Evolutionary conservation across 2,113 vertebrate genomes (phyloP), one percentile per base, ranked within the genome.

Genomic region (Pseudolaguvia tuberculata): DNA sequence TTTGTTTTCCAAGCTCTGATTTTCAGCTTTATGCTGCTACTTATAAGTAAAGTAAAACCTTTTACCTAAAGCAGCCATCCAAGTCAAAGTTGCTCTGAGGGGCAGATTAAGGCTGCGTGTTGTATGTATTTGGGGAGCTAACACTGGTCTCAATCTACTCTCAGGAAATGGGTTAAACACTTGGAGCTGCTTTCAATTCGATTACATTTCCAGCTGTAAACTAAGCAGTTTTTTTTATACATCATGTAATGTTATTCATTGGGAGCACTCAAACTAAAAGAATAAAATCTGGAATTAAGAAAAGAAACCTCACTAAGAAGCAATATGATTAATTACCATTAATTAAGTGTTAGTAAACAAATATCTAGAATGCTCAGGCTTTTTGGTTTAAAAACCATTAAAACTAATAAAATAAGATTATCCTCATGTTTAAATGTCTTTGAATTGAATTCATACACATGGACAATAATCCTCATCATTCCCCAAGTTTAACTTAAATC

Each of bases 181-280:
- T 29, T 53, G 20, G 27, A 29, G 6, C 50, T 70, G 67, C 29
- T 53, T 70, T 52, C 48, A 35, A 53, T 69, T 69, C 51, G 10
- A 69, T 69, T 52, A 52, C 18, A 15, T 21, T 70, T 58, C 31
- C 11, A 6, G 6, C 17, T 42, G 39, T 9, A 29, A 6, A 15
- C 2, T 53, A n/a, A 53, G 50, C 67, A 53, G 50, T 9, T 53
- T 20, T 53, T 51, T 51, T 29, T 51, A 2, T 25, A 20, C 18
- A 21, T 47, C 25, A 20, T 2, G 25, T 42, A 39, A 63, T 45
- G 39, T 23, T 23, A 45, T 39, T 23, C 47, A 15, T 21, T 65
- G 39, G 62, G 42, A 47, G 47, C 5, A 23, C 61, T 1, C 35
- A n/a, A 63, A 45, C 61, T 23, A 1, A 15, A 23, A 45, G 35